Percentiles rank a stretch among this genome's conserved stretches.
Evolutionary conservation across 1,140 invertebrate genomes (phyloP).

Genomic region (Vanessa tameamea): DNA sequence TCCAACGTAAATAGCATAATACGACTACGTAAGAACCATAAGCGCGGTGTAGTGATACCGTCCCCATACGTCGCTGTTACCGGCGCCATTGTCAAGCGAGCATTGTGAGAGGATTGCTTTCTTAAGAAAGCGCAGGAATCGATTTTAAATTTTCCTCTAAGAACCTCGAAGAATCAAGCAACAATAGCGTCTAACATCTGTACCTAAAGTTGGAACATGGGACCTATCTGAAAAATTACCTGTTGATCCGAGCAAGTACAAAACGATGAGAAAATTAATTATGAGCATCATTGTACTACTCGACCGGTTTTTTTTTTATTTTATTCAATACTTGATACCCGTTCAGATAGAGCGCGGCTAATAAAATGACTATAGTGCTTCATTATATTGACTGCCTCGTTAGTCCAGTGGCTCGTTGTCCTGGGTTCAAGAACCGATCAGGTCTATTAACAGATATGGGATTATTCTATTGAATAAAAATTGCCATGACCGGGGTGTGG

Average conservation of each 20-base stretch:
- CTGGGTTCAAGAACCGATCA: too few relatives aligned
- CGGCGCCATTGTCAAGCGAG: conserved; percentile 62
- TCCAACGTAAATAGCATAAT: conserved; percentile 60
- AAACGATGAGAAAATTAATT: too few relatives aligned
- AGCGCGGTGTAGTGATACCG: conserved; percentile 59
- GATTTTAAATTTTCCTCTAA: conserved; percentile 75
- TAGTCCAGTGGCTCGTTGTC: too few relatives aligned
- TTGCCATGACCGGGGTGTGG: too few relatives aligned
- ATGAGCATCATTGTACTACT: too few relatives aligned
- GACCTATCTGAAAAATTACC: conserved; percentile 51
- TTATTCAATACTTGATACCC: too few relatives aligned
- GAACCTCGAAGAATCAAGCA: conserved; percentile 51
- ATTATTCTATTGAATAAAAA: too few relatives aligned
- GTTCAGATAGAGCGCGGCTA: too few relatives aligned
- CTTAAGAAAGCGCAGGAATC: conserved; percentile 73
- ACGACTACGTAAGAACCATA: conserved; percentile 49
- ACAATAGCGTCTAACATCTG: conserved; percentile 67
- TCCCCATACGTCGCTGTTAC: conserved; percentile 58
- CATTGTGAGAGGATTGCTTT: conserved; percentile 75
- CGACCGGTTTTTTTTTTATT: too few relatives aligned
- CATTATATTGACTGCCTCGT: too few relatives aligned
- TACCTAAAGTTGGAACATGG: conserved; percentile 56
- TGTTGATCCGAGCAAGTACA: conserved; percentile 22
- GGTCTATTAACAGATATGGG: too few relatives aligned
- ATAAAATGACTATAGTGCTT: too few relatives aligned